Evolutionary conservation across 2,797 vertebrate genomes (phyloP).

Genomic region (Lacerta viridis): DNA sequence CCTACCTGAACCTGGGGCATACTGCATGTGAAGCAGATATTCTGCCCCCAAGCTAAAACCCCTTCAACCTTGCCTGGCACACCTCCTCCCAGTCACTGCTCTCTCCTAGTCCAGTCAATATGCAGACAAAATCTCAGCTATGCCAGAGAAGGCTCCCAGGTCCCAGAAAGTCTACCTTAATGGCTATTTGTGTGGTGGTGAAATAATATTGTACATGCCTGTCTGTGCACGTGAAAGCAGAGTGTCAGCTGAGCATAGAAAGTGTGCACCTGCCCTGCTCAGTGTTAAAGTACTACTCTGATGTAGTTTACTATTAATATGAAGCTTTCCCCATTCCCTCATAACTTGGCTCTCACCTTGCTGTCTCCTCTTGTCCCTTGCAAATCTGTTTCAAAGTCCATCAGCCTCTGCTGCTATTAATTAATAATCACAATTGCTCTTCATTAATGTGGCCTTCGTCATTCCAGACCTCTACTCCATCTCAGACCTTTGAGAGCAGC

Average conservation of each 20-base stretch:
- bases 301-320: background rate
- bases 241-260: background rate
- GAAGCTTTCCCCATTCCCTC: conserved; percentile 5
- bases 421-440: conserved; percentile 71
- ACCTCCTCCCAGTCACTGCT: background rate
- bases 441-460: conserved; percentile 63
- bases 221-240: conserved; percentile 11
- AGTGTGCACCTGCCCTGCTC: conserved; percentile 24
- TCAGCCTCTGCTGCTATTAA: conserved; percentile 70
- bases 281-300: conserved; percentile 51
- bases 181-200: too few relatives aligned
- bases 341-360: background rate
- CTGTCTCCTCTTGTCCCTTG: conserved; percentile 72
- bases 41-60: too few relatives aligned
- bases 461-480: background rate
- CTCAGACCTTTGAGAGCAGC: conserved; percentile 36
- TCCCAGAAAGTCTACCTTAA: background rate
- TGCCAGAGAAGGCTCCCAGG: too few relatives aligned
- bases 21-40: too few relatives aligned
- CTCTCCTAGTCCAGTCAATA: background rate
- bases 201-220: background rate
- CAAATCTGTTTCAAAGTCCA: conserved; percentile 81
- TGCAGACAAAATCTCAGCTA: background rate
- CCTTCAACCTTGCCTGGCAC: too few relatives aligned
- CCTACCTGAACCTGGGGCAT: too few relatives aligned